These are phyloP conservation scores for Hylomyscus alleni DNA, from an alignment of 2,797 vertebrate genomes.

Conservation along the genomic window DNA sequence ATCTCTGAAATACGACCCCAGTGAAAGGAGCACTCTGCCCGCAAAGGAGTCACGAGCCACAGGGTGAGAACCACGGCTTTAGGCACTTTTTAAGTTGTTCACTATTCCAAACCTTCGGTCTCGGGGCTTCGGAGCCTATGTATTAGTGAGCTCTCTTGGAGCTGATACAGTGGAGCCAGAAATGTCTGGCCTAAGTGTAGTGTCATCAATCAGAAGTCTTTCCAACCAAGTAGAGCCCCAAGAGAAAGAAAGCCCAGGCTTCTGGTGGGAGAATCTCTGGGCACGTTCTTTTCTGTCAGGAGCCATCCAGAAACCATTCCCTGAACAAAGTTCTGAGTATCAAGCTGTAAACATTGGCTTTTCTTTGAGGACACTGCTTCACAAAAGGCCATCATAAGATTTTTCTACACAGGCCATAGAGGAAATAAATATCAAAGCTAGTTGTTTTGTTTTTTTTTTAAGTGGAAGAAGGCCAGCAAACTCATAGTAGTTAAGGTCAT, in stretches of 20 bases:
- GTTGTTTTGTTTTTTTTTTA: not conserved
- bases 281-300: not conserved
- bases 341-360: conserved; percentile 53
- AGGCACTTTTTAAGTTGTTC: not conserved
- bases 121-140: not conserved
- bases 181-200: not conserved
- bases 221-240: not conserved
- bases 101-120: not conserved
- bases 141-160: not conserved
- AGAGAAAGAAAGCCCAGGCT: not conserved
- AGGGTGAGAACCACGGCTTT: not conserved
- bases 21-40: not conserved
- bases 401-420: conserved; percentile 50
- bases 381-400: conserved; percentile 57
- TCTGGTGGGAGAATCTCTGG: not conserved
- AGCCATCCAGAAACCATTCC: not conserved
- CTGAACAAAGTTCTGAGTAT: conserved; percentile 28
- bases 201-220: conserved; percentile 31
- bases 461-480: conserved; percentile 78
- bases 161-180: not conserved
- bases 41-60: not conserved
- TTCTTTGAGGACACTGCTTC: conserved; percentile 61
- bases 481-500: conserved; percentile 81
- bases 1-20: not conserved
- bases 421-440: conserved; percentile 77